Evolutionary conservation across 53 echinoderm and acorn worm species (phyloP), one percentile per base, ranked within the genome.

Genomic region (Holothuria scabra): DNA sequence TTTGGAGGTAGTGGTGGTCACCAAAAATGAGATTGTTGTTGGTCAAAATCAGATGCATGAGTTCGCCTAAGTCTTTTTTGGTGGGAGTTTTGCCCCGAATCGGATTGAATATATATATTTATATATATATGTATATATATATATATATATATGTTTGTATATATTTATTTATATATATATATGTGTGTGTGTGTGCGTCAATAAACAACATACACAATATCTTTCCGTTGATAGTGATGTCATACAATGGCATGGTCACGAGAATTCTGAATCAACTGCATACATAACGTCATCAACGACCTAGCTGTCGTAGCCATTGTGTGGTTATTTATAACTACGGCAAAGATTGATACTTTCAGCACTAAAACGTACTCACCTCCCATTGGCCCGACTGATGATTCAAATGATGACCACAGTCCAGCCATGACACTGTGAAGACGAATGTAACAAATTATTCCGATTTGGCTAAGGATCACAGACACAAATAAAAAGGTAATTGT

Each of bases 331-430:
- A 6, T 35, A 35, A 35, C 35, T 35, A 6, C 35, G 35, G 35
- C 35, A 35, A 35, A 35, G 35, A 35, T 35, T 35, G 35, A 35
- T 35, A 35, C 35, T 35, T 35, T 6, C 35, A 35, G 35, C 24
- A 21, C 67, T 29, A 66, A 66, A 66, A 66, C 28, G 67, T 28
- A 66, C 67, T 67, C 67, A 67, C 67, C 67, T 67, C 67, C 67
- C 67, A 67, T 67, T 67, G 67, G 67, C 67, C 67, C 4, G 67
- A 67, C 67, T 67, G 67, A 67, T 67, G 26, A 67, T 67, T 67
- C 67, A 67, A 67, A 67, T 67, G 67, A 67, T 67, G 67, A 67
- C 67, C 67, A 67, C 67, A 67, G 8, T 67, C 67, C 67, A 28
- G 26, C 67, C 67, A 67, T 67, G 67, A 67, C 67, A 67, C 67